Evolutionary conservation across 2,888 invertebrate species (phyloP), one percentile per base, ranked within the genome.

Genomic region (Ferdinandea cuprea): DNA sequence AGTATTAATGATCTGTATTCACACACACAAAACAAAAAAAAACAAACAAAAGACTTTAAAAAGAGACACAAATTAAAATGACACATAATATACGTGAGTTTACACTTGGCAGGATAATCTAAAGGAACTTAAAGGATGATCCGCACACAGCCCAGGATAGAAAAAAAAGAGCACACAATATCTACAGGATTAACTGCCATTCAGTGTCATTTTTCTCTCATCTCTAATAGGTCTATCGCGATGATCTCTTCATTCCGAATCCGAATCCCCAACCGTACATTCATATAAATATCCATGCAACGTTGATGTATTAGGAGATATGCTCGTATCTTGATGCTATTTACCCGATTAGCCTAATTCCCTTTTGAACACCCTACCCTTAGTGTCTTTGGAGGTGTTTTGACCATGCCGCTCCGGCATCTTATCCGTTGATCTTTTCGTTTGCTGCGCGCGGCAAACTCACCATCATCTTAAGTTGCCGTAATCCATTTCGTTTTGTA

Each of bases 161-260:
- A 80, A 85, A 84, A 65, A 69, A 68, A 42, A 46, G 48, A 61
- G 54, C 61, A 68, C 73, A 42, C 30, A 17, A 11, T 13, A 28
- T 42, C 13, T 17, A 4, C 42, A 48, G 85, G 89, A 89, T 89
- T 89, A 89, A 85, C 79, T 71, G 86, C 85, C 87, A 87, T 88
- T 88, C 87, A 87, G 85, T 85, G 85, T 83, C 83, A 83, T 74
- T 80, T 80, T 83, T 72, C 71, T 88, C 88, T 88, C 89, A 78
- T 78, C 68, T 73, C 68, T 73, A 72, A 78, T 78, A 78, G 72
- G 68, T 83, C 78, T 72, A 68, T 78, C 48, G 66, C 19, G 72
- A 72, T 83, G 83, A 83, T 83, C 83, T 83, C 78, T 83, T 83
- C 78, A 73, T 83, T 78, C 52, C 7, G 6, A 15, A 35, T 78